Evolutionary conservation across 2,888 invertebrate species (phyloP), one percentile per base, ranked within the genome.

Genomic region (Macropis europaea): DNA sequence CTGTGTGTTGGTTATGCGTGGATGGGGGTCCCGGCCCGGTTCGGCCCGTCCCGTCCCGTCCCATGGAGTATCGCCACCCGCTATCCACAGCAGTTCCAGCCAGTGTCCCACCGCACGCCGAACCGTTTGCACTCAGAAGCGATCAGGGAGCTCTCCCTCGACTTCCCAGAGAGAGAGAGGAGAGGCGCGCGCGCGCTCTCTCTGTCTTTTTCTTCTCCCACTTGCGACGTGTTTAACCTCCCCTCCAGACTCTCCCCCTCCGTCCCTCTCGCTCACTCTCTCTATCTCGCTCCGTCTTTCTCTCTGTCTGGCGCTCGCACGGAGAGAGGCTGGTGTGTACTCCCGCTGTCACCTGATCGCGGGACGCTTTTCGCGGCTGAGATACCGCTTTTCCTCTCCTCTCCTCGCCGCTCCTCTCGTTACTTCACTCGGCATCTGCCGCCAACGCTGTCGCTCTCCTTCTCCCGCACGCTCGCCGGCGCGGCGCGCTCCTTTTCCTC

Each of bases 101-200:
- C 79, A 89, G 89, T 89, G 89, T 89, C 89, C 89, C 89, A 88
- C 87, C 87, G 89, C 89, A 88, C 87, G 88, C 86, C 89, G 89
- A 87, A 85, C 87, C 87, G 89, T 88, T 87, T 88, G 87, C 89
- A 84, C 87, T 86, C 83, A 76, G 84, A 84, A 84, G 82, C 85
- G 84, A 87, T 84, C 84, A 77, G 82, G 76, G 83, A 79, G 82
- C 73, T 68, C 76, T 70, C 68, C 64, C 74, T 62, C 64, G 57
- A 70, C 68, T 57, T 60, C 62, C 74, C 57, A 53, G 36, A 67
- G 38, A 60, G 66, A 59, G 60, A 66, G 40, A 42, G 32, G 53
- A 48, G 57, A 69, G 61, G 66, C 59, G 59, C 77, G 48, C 64
- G 68, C 72, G 60, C 59, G 63, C 71, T 66, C 57, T 43, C 48